Evolutionary conservation across 2,888 invertebrate species (phyloP).

Genomic region (Agrochola macilenta): DNA sequence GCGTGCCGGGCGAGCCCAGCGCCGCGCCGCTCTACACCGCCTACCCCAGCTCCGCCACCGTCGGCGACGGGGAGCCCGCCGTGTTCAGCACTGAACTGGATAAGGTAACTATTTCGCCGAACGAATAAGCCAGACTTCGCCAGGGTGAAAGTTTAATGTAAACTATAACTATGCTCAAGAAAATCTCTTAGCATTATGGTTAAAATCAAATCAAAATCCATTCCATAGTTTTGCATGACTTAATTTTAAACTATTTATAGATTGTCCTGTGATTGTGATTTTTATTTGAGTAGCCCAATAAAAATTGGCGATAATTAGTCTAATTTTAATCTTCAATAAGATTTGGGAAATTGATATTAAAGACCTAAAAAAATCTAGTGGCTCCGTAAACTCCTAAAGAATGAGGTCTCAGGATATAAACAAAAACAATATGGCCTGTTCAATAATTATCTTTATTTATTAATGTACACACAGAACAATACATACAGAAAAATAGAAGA

Average conservation of each 20-base stretch:
- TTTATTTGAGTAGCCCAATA: not conserved
- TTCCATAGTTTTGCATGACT: not conserved
- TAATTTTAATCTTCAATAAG: not conserved
- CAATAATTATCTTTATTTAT: not conserved
- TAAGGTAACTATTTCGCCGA: constrained; percentile 79
- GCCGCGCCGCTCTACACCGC: constrained; percentile 96
- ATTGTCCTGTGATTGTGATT: not conserved
- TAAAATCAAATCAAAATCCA: not conserved
- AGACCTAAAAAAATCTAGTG: not conserved
- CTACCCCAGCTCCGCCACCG: constrained; percentile 97
- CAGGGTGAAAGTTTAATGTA: too few species aligned
- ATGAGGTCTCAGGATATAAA: not conserved
- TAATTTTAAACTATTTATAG: not conserved
- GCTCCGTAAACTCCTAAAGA: not conserved
- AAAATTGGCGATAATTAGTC: not conserved
- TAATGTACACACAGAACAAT: not conserved
- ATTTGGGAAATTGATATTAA: not conserved
- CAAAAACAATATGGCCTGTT: not conserved
- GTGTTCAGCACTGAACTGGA: constrained; percentile 95
- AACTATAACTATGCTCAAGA: not conserved
- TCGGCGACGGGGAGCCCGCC: constrained; percentile 94
- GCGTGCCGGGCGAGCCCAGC: constrained; percentile 96
- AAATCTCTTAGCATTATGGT: not conserved
- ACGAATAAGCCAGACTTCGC: not conserved
- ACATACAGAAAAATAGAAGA: not conserved